These are phyloP conservation scores for Syndactyla subalaris DNA, from an alignment of 2,797 vertebrate species.

Conservation along the genomic window DNA sequence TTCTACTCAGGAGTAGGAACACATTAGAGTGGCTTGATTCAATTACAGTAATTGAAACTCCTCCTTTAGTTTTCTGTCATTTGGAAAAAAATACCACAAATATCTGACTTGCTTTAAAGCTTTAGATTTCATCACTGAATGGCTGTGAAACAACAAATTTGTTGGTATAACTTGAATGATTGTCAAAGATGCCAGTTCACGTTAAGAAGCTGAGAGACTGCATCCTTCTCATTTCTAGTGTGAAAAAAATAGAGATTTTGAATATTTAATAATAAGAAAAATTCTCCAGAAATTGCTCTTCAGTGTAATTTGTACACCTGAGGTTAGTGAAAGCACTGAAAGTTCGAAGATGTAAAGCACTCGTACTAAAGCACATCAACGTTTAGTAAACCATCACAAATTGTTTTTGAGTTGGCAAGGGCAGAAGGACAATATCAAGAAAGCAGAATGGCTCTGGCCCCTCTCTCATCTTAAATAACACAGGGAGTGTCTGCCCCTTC, in stretches of 20 bases:
- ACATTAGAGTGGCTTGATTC: neutral
- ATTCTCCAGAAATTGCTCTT: neutral
- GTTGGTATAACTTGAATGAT: neutral
- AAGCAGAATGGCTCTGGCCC: neutral
- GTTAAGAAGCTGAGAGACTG: neutral
- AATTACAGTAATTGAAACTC: neutral
- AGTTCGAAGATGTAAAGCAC: neutral
- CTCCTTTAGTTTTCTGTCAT: neutral
- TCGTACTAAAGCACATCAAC: neutral
- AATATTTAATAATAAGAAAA: constrained; percentile 8
- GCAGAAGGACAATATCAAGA: neutral
- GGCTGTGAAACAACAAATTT: neutral
- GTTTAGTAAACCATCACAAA: neutral
- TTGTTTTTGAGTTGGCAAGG: neutral
- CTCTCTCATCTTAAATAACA: neutral
- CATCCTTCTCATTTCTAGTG: neutral
- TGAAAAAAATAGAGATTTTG: neutral
- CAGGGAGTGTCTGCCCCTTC: rapidly evolving
- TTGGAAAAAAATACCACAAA: constrained; percentile 5
- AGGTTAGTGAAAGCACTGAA: neutral
- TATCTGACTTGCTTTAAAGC: neutral
- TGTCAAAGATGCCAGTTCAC: neutral
- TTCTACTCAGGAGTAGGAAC: neutral
- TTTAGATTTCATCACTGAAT: neutral
- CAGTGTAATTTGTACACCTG: neutral